A percentile compares a stretch with the other conserved stretches of the same genome.
These are phyloP conservation scores for Limnephilus marmoratus DNA, from an alignment of 2,888 invertebrate species.

Conservation along the genomic window DNA sequence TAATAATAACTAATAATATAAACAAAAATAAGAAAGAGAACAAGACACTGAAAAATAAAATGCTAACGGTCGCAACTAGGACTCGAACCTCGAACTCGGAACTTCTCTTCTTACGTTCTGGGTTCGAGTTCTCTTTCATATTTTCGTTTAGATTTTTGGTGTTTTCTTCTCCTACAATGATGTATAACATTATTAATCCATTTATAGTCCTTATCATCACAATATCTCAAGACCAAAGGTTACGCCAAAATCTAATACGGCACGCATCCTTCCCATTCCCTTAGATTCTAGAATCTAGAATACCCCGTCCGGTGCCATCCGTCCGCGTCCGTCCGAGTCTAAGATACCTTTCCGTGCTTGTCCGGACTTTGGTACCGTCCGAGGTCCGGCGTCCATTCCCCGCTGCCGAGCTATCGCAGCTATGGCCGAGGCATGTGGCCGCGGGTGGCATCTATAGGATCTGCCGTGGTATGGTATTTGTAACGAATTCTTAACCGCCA, in stretches of 20 bases:
- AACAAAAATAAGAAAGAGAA: too few relatives aligned
- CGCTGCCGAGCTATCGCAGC: background rate
- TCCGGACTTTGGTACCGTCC: background rate
- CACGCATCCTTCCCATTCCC: background rate
- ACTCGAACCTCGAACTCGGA: too few relatives aligned
- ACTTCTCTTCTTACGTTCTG: too few relatives aligned
- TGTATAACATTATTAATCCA: too few relatives aligned
- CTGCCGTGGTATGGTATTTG: constrained; percentile 46
- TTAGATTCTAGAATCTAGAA: background rate
- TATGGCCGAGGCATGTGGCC: constrained; percentile 29
- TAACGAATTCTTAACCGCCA: constrained; percentile 47
- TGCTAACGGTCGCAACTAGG: too few relatives aligned
- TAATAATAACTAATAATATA: too few relatives aligned
- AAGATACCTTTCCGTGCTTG: background rate
- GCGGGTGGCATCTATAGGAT: constrained; percentile 56
- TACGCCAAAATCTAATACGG: background rate
- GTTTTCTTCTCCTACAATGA: too few relatives aligned
- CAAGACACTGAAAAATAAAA: too few relatives aligned
- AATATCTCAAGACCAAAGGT: background rate
- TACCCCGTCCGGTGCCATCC: background rate
- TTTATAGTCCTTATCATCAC: background rate
- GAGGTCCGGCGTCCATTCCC: background rate
- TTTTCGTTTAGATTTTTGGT: too few relatives aligned
- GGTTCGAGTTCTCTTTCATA: too few relatives aligned
- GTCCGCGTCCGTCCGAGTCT: background rate